A percentile compares a stretch with the other conserved stretches of the same genome.
phyloP scores from a whole-genome alignment of 64 coral and sea anemone species.

The Montipora sp. region DNA sequence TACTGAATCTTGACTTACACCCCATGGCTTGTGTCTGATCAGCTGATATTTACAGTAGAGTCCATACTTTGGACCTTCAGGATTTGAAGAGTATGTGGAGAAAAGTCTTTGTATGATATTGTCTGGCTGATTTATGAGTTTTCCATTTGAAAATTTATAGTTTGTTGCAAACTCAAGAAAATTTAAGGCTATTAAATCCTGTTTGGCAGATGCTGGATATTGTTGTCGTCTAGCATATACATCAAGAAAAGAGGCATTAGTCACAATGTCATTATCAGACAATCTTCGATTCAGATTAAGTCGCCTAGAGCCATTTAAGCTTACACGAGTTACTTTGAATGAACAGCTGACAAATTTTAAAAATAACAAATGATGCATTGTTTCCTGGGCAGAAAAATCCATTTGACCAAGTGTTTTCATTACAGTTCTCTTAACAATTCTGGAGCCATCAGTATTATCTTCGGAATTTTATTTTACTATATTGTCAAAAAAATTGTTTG shows the following conservation, averaged over 20 bases:
- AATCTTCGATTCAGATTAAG: constrained; percentile 36
- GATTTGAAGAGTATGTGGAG: constrained; percentile 22
- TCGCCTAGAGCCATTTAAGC: constrained; percentile 55
- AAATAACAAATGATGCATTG: constrained; percentile 36
- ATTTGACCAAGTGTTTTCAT: constrained; percentile 48
- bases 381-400: constrained; percentile 43
- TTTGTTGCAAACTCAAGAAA: constrained; percentile 55
- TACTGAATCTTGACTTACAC: constrained; percentile 5
- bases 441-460: constrained; percentile 13
- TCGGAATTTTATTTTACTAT: constrained; percentile 2
- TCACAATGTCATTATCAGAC: not conserved
- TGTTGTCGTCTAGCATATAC: constrained; percentile 55
- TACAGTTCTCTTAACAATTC: constrained; percentile 44
- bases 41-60: constrained; percentile 35
- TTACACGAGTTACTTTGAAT: constrained; percentile 43
- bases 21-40: constrained; percentile 43
- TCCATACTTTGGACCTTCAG: constrained; percentile 16
- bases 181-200: constrained; percentile 58
- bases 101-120: constrained; percentile 27
- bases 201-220: constrained; percentile 14
- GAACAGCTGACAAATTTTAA: constrained; percentile 47
- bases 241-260: constrained; percentile 63
- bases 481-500: constrained; percentile 55
- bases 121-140: constrained; percentile 19
- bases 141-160: constrained; percentile 34